Percentiles rank a stretch among this genome's conserved stretches.
These are phyloP conservation scores for Tokudaia muenninki DNA, from an alignment of 2,797 vertebrate species.

Conservation along the genomic window DNA sequence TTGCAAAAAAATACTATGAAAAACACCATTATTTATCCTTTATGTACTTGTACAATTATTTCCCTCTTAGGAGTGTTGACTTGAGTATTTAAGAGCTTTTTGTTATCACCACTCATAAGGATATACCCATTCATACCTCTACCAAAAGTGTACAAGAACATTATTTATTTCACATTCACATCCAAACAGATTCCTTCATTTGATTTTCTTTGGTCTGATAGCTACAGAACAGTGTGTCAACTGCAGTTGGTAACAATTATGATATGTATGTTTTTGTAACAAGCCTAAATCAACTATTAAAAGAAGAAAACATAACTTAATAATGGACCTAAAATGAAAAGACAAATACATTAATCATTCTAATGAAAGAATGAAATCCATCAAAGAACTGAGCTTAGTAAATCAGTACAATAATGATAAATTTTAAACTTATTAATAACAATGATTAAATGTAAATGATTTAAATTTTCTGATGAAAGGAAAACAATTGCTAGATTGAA, in stretches of 20 bases:
- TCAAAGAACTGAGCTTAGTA: not conserved
- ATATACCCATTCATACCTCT: not conserved
- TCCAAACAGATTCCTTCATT: not conserved
- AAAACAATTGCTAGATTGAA: not conserved
- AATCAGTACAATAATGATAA: not conserved
- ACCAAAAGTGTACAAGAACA: not conserved
- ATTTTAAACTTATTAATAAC: not conserved
- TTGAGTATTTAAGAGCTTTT: not conserved
- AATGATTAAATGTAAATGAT: not conserved
- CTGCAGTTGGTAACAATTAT: not conserved
- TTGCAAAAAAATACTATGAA: not conserved
- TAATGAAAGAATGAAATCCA: not conserved
- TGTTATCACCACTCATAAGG: not conserved
- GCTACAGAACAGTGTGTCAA: not conserved
- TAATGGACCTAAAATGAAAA: conserved; percentile 20
- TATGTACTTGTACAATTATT: not conserved
- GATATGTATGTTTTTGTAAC: not conserved
- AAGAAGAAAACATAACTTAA: conserved; percentile 22
- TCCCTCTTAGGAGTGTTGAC: not conserved
- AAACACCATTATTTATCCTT: conserved; percentile 7
- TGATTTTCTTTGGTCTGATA: not conserved
- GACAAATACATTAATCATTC: not conserved
- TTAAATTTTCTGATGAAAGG: conserved; percentile 12
- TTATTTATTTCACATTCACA: conserved; percentile 9
- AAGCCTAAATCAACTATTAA: conserved; percentile 24